phyloP scores from a whole-genome alignment of 2,797 vertebrate species.

The Austrolebias charrua region DNA sequence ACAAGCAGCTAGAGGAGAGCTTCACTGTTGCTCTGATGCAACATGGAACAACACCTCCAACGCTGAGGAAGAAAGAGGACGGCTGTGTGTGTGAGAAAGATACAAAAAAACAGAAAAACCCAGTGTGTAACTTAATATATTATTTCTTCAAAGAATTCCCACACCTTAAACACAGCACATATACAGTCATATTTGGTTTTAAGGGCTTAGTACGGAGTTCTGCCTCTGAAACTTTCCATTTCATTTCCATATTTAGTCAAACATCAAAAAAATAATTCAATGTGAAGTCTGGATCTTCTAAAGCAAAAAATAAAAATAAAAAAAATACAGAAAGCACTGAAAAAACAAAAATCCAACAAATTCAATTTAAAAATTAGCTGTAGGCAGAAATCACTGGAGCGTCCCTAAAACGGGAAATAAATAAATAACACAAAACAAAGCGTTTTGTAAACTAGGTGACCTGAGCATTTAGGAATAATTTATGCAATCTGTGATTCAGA shows the following conservation, averaged over 20 bases:
- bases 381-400: slow-evolving; percentile 6
- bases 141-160: slow-evolving; percentile 17
- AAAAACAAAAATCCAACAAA: slow-evolving; percentile 2
- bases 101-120: slow-evolving; percentile 10
- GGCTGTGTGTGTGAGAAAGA: slow-evolving; percentile 9
- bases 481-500: neutral
- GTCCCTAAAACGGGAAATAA: neutral
- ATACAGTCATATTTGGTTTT: slow-evolving; percentile 16
- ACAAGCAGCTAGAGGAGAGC: slow-evolving; percentile 52
- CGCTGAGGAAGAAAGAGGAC: slow-evolving; percentile 20
- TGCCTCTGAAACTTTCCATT: slow-evolving; percentile 6
- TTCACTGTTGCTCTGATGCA: slow-evolving; percentile 65
- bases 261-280: slow-evolving; percentile 17
- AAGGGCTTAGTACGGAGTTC: neutral
- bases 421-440: neutral
- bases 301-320: neutral
- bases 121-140: neutral
- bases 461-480: slow-evolving; percentile 1
- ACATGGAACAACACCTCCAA: slow-evolving; percentile 54
- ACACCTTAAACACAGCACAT: slow-evolving; percentile 3
- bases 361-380: neutral
- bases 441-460: neutral
- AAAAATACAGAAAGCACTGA: neutral
- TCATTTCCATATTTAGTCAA: slow-evolving; percentile 6
- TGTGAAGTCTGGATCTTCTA: slow-evolving; percentile 7